Evolutionary conservation across 2,888 invertebrate genomes (phyloP), one percentile per base, ranked within the genome.

Genomic region (Gibbula magus): DNA sequence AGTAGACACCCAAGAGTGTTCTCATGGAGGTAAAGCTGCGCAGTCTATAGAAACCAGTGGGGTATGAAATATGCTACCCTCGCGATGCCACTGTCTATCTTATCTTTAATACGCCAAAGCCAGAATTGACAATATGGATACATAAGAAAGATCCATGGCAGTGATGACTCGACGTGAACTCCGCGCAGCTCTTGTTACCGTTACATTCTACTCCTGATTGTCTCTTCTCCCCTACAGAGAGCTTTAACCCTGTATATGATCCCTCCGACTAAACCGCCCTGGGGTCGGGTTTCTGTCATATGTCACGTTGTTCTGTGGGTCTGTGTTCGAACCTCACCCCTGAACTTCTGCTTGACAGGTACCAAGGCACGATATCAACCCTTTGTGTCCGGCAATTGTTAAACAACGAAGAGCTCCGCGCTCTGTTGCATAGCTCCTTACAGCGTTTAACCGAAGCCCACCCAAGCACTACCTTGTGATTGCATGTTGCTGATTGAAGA

Each of bases 11-110:
- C 5, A 13, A 45, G 45, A 45, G 13, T 13, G 10, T 45, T 10
- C 45, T 1, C 45, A 45, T 45, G 45, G 45, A 4, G 45, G 45
- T 45, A 45, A 45, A 45, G 5, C 45, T 45, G 13, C 4, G 8
- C 45, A 45, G 45, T 45, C 45, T 45, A 45, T 8, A 45, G 45
- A 45, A 32, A n/a, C 35, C 70, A 39, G 4, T 20, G n/a, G 20
- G 20, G 70, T 70, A 35, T 70, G 70, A 70, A 70, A 70, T 70
- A 18, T 8, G 8, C 70, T 70, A 70, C 70, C 70, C 70, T 70
- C 70, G 70, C 70, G 70, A n/a, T 70, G 70, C 39, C 35, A 35
- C 20, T 70, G 20, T 32, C 29, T 70, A 70, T 70, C 39, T 39
- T 70, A 70, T 70, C 70, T 70, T 70, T 39, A 20, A 18, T 70